Base-by-base conservation (phyloP, 2,888 invertebrate genomes). In the Drosophila paranaensis region DNA sequence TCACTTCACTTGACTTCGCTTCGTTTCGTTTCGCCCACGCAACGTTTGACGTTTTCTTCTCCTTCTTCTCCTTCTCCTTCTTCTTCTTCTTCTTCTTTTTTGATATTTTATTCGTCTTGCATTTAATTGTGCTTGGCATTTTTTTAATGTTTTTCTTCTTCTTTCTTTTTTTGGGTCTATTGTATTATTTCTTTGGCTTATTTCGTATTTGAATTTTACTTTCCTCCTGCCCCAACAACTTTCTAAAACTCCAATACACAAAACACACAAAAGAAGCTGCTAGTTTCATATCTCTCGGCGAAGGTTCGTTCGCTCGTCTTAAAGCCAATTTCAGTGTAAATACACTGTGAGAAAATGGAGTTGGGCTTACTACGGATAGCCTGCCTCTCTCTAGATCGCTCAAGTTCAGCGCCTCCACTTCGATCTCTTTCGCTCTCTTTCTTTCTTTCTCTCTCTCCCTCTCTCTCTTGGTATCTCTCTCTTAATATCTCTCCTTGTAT, bases 1-100 rank as follows among this genome's bases (percentile, higher is more conserved):
- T 79, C 70, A 74, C 58, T 74, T 79, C 70, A 74, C 58, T 74
- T 79, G 40, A 65, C 60, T 76, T 60, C 42, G 55, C 60, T 48
- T 48, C 37, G 43, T 10, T 48, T 51, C 37, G 43, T 9, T 56
- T 57, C 48, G 51, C 74, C 71, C 74, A 63, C 74, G 63, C 63
- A 11, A 25, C 37, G 4, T 48, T 63, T 57, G 57, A 40, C 54
- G 54, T n/a, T 42, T 35, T 46, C 5, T 14, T 37, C 51, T 20
- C n/a, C 35, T 25, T 6, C 27, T 27, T 27, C 27, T 27, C 0
- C 27, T 27, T 27, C 27, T 20, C n/a, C 35, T 25, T 6, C 27
- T 27, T 27, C 27, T 27, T 27, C 27, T 27, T 27, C 27, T 27
- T 27, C 6, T 6, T 20, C 20, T 20, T n/a, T 20, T 37, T 37